Conservation (phyloP, 2,113 vertebrate genomes). For the Marmota monax region DNA sequence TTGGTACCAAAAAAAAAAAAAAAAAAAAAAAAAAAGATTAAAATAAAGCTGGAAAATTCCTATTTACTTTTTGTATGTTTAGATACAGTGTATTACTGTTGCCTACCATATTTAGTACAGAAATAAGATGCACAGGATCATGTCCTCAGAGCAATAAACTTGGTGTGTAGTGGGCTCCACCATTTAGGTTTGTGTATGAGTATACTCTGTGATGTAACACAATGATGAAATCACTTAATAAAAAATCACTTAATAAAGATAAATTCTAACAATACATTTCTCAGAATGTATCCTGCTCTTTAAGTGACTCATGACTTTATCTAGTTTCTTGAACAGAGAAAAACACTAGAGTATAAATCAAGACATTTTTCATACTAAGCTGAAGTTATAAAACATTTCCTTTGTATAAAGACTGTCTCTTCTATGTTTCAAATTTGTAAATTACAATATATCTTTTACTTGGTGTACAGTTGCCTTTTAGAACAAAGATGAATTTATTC, state of each 20-base stretch:
- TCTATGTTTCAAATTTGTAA: constrained; percentile 5
- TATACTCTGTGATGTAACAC: background rate
- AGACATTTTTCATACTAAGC: background rate
- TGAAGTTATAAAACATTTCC: background rate
- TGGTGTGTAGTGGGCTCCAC: background rate
- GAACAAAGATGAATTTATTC: constrained; percentile 8
- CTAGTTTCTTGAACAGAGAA: background rate
- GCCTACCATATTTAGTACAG: background rate
- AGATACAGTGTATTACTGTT: background rate
- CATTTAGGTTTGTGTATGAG: background rate
- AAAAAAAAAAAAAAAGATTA: background rate
- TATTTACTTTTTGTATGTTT: background rate
- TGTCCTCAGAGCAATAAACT: background rate
- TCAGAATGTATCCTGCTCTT: background rate
- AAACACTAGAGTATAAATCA: background rate
- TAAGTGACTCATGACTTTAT: background rate
- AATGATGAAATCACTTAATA: background rate
- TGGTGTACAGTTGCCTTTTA: background rate
- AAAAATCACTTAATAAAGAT: background rate
- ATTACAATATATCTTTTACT: background rate
- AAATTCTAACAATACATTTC: background rate
- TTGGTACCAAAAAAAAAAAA: too few relatives aligned
- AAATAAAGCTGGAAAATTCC: background rate
- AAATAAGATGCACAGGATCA: background rate
- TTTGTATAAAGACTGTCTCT: background rate